Evolutionary conservation across 2,113 vertebrate genomes (phyloP), one percentile per base, ranked within the genome.

Genomic region (Labeo catla): DNA sequence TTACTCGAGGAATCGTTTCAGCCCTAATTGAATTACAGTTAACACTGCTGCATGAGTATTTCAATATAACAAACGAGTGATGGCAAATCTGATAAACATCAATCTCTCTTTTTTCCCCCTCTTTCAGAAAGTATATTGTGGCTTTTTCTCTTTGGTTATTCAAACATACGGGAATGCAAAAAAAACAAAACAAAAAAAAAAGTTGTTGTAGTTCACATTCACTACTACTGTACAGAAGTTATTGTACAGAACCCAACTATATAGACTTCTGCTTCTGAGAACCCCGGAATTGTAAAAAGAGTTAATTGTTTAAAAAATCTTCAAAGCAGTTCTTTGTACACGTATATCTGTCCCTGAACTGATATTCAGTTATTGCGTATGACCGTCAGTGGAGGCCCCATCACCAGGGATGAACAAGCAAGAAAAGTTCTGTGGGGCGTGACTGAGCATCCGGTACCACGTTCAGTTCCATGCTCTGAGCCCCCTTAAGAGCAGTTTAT

Each of bases 371-470:
- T 54, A 19, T 84, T 52, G 34, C 13, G 2, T 85, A 4, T 77
- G 80, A 70, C 28, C 23, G 61, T n/a, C 5, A 50, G 59, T 47
- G 19, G 49, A 83, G 23, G 72, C 19, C 21, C 43, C 50, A 39
- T 28, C 52, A n/a, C 66, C 13, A 23, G 52, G 74, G 61, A 82
- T 28, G 47, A 57, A 47, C 81, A 70, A 76, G 43, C 19, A 19
- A 52, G 72, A 49, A 74, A 36, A 66, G 43, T 68, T 83, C 76
- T 66, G 63, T 0, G n/a, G 52, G 43, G 52, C 52, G n/a, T 72
- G 84, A 65, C 43, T 52, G 8, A 83, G 65, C 74, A 74, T 59
- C 82, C 82, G 78, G 57, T 77, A 49, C 34, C 54, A n/a, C 43
- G 63, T 65, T 84, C 7, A 47, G 78, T 19, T 34, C 59, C 50